A percentile compares a stretch with the other conserved stretches of the same genome.
Evolutionary conservation across 2,888 invertebrate species (phyloP).

Genomic region (Andrena praecox): DNA sequence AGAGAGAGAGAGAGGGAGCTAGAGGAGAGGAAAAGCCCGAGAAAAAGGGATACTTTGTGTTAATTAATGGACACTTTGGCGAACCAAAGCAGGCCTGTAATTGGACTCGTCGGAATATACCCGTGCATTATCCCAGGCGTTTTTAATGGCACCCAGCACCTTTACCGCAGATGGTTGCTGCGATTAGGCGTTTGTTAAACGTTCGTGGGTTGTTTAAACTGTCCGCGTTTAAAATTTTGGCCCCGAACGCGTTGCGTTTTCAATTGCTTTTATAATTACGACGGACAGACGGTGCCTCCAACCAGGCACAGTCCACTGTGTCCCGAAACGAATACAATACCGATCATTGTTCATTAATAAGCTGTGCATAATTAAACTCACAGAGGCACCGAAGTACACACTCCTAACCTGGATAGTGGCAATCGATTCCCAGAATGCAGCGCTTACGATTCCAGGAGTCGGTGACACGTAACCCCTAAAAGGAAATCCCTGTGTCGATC

Average conservation of each 20-base stretch:
- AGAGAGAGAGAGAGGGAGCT: background rate
- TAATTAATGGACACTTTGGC: conserved; percentile 51
- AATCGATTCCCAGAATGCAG: too few species aligned
- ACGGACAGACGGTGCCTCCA: background rate
- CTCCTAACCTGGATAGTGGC: too few species aligned
- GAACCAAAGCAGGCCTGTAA: conserved; percentile 42
- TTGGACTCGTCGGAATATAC: conserved; percentile 33
- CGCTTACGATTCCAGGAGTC: too few species aligned
- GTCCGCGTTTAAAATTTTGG: background rate
- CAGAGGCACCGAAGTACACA: too few species aligned
- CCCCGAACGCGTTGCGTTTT: background rate
- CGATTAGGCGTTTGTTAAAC: background rate
- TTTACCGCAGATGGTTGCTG: background rate
- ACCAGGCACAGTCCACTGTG: too few species aligned
- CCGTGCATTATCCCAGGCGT: background rate
- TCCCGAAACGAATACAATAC: too few species aligned
- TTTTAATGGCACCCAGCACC: background rate
- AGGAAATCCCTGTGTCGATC: too few species aligned
- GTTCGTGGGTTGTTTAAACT: background rate
- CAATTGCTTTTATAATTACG: background rate
- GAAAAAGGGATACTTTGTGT: conserved; percentile 36
- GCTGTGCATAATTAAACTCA: too few species aligned
- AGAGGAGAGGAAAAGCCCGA: too few species aligned
- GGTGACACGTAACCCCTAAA: too few species aligned
- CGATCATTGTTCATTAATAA: too few species aligned